Percentiles rank a stretch among this genome's conserved stretches.
Conservation (phyloP, 2,797 vertebrate genomes). For the Rhabdophis nuchalis region DNA sequence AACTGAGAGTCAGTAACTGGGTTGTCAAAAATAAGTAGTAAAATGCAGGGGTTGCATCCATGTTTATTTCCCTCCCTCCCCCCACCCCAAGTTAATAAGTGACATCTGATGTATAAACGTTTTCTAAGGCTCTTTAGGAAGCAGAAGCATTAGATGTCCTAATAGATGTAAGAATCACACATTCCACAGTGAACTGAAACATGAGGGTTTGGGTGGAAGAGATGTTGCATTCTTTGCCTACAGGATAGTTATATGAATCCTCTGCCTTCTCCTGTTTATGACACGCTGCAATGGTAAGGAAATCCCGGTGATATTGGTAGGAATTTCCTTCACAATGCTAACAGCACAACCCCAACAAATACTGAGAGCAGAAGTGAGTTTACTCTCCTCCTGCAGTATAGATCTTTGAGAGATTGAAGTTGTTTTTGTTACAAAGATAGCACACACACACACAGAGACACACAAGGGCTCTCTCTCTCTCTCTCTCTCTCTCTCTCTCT, state of each 20-base stretch:
- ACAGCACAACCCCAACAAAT: background rate
- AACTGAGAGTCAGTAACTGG: background rate
- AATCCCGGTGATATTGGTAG: background rate
- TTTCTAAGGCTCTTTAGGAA: background rate
- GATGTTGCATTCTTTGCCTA: background rate
- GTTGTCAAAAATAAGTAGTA: background rate
- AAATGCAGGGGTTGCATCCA: background rate
- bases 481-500: background rate
- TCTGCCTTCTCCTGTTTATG: background rate
- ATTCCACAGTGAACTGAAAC: background rate
- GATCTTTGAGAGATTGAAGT: background rate
- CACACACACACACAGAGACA: background rate
- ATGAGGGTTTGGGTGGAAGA: background rate
- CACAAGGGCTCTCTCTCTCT: background rate
- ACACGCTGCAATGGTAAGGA: background rate
- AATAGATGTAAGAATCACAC: background rate
- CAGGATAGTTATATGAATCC: background rate
- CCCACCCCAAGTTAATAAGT: background rate
- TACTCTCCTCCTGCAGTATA: background rate
- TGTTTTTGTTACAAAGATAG: background rate
- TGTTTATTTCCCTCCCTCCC: background rate
- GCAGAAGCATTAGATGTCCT: background rate
- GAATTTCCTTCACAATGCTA: background rate
- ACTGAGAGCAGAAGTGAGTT: background rate
- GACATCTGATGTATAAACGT: background rate